Percentiles rank a stretch among this genome's conserved stretches.
phyloP scores from a whole-genome alignment of 2,797 vertebrate species.

The Adrianichthys oophorus region DNA sequence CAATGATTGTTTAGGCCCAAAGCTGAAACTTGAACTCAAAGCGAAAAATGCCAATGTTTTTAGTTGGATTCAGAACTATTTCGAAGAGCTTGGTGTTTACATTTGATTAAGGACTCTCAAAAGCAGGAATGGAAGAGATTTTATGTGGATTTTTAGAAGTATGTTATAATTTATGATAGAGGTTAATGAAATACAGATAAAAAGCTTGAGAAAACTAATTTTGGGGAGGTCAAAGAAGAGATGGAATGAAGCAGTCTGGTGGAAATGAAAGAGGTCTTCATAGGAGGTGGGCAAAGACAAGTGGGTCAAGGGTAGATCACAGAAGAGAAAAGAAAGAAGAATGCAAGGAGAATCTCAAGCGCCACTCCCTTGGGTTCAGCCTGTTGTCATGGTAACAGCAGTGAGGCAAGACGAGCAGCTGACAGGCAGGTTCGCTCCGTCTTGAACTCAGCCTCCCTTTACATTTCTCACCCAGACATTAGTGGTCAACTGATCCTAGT shows the following conservation, averaged over 20 bases:
- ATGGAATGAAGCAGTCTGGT: neutral
- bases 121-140: neutral
- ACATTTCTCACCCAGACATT: conserved; percentile 39
- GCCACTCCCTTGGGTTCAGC: conserved; percentile 39
- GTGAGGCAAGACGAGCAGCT: conserved; percentile 55
- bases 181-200: conserved; percentile 6
- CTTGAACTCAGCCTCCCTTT: conserved; percentile 23
- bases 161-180: neutral
- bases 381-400: conserved; percentile 80
- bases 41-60: too few species aligned
- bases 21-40: too few species aligned
- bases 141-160: neutral
- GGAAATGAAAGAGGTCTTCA: conserved; percentile 3
- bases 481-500: conserved; percentile 45
- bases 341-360: conserved; percentile 58
- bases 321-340: conserved; percentile 13
- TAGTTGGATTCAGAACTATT: too few species aligned
- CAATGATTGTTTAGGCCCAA: too few species aligned
- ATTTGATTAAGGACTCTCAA: neutral
- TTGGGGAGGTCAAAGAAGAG: neutral
- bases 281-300: neutral
- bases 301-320: conserved; percentile 24
- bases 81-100: too few species aligned
- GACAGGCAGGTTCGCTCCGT: conserved; percentile 40
- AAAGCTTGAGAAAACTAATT: neutral